Evolutionary conservation across 2,113 vertebrate genomes (phyloP), one percentile per base, ranked within the genome.

Genomic region (Chiloscyllium plagiosum): DNA sequence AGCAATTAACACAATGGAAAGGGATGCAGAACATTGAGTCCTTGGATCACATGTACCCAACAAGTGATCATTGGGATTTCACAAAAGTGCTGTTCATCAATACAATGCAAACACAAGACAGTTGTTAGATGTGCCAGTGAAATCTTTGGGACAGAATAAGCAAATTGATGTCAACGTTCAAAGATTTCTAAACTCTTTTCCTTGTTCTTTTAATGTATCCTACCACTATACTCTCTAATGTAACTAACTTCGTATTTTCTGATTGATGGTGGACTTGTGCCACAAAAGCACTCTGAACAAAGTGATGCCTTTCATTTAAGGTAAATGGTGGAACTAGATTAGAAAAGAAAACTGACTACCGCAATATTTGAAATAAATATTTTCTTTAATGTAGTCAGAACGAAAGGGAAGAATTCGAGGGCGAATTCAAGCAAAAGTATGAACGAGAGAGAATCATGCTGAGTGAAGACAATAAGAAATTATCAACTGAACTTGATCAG

Each of bases 331-430:
- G 15, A 66, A 10, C 33, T 92, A 66, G 56, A 56, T 66, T 65
- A 33, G 61, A 37, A 95, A 52, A 42, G 1, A 37, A 68, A 37
- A 68, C 8, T 29, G 15, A 47, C 26, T 66, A 37, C 68, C 42
- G 2, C 50, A 24, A 24, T 15, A 29, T 52, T 94, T 95, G 94
- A 50, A 52, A 22, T 93, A 50, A 42, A 22, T 50, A 33, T 96
- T 95, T 96, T 96, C 69, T 85, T 69, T 96, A 95, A 96, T 95
- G 93, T 97, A 99, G 99, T 97, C 98, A 98, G 98, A 98, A 97
- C 86, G 99, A 99, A 97, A 98, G 98, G 37, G 99, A 99, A 96
- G 99, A 99, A 97, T 98, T 99, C 97, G 98, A 99, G 98, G 98
- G 97, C 0, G 99, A 99, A 96, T 98, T 98, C 97, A 99, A 98